phyloP scores from a whole-genome alignment of 2,113 vertebrate genomes.

The Lucifuga dentata region DNA sequence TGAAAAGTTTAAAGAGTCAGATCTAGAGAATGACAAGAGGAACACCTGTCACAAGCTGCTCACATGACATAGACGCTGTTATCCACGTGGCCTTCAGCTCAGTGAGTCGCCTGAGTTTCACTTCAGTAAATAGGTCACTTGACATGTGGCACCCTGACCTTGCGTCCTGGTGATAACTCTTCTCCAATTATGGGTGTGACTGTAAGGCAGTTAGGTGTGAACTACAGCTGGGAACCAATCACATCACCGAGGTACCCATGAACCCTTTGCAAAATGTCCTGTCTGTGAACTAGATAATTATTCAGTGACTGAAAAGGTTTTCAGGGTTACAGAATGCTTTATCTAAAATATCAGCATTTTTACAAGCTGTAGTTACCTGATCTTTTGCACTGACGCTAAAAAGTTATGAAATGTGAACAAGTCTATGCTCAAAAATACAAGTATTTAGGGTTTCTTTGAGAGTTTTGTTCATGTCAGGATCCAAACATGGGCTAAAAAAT shows the following conservation, averaged over 20 bases:
- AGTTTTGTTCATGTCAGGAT: no score
- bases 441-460: no score
- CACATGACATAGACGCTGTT: conserved; percentile 12
- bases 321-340: neutral
- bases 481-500: no score
- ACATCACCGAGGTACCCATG: neutral
- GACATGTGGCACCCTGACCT: conserved; percentile 67
- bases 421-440: no score
- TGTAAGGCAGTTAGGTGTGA: conserved; percentile 56
- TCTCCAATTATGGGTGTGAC: conserved; percentile 60
- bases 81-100: conserved; percentile 26
- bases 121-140: conserved; percentile 61
- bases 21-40: conserved; percentile 33
- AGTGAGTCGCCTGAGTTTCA: conserved; percentile 62
- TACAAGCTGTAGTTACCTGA: no score
- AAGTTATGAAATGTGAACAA: no score
- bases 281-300: neutral
- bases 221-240: neutral
- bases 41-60: conserved; percentile 50
- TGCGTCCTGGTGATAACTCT: conserved; percentile 62
- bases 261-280: neutral
- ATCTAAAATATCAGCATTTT: no score
- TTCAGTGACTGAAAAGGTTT: neutral
- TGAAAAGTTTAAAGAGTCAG: conserved; percentile 10
- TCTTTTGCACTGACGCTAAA: no score